A percentile compares a stretch with the other conserved stretches of the same genome.
phyloP scores from a whole-genome alignment of 2,888 invertebrate genomes.

The Sarcophaga subvicina region DNA sequence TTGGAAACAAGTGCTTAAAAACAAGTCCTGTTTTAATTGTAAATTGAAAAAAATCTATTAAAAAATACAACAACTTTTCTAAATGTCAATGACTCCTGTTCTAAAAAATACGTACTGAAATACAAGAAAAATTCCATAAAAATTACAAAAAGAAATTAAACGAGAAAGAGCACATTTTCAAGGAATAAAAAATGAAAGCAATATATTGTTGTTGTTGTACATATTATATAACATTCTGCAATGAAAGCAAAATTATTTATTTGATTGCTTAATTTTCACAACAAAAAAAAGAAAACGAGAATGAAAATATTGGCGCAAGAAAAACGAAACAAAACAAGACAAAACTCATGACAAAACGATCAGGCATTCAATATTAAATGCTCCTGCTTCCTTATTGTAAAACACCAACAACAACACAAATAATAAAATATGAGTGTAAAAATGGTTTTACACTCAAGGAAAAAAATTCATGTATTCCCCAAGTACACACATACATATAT shows the following conservation, averaged over 20 bases:
- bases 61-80: not conserved
- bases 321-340: not conserved
- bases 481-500: no score
- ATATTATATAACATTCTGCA: constrained; percentile 61
- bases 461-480: constrained; percentile 3
- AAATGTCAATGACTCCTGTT: constrained; percentile 48
- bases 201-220: not conserved
- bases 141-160: constrained; percentile 1
- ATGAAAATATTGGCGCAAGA: not conserved
- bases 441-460: constrained; percentile 44
- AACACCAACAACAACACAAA: constrained; percentile 12
- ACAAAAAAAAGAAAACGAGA: not conserved
- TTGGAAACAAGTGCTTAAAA: not conserved
- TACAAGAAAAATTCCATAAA: constrained; percentile 16
- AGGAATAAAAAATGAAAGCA: constrained; percentile 29
- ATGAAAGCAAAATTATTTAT: constrained; percentile 72
- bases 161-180: constrained; percentile 18
- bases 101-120: not conserved
- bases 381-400: not conserved
- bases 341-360: not conserved
- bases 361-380: constrained; percentile 25
- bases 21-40: constrained; percentile 9
- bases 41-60: not conserved
- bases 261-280: constrained; percentile 72
- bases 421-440: constrained; percentile 35